Evolutionary conservation across 1,140 invertebrate genomes (phyloP).

Genomic region (Drosophila triauraria): DNA sequence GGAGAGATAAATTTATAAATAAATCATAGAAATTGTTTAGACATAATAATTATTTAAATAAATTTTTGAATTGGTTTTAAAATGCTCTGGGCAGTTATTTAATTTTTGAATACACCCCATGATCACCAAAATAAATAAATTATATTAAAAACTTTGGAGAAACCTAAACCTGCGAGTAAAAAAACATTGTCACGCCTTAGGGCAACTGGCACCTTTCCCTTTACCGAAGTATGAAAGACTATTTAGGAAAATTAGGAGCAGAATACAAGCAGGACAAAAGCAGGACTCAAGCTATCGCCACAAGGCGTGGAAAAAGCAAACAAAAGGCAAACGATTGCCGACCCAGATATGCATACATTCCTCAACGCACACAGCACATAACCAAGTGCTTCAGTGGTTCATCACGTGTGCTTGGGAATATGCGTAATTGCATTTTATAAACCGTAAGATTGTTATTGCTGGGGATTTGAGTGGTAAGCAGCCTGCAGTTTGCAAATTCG

Average conservation of each 20-base stretch:
- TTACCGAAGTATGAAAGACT: conserved; percentile 25
- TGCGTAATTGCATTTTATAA: conserved; percentile 81
- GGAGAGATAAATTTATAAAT: too few species aligned
- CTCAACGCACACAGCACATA: background rate
- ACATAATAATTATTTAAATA: too few species aligned
- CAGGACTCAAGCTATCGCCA: conserved; percentile 16
- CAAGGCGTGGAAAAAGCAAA: conserved; percentile 51
- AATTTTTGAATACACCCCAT: background rate
- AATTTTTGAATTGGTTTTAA: background rate
- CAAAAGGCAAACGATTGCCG: conserved; percentile 38
- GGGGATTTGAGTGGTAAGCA: conserved; percentile 59
- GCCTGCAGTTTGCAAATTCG: conserved; percentile 24
- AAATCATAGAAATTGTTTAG: too few species aligned
- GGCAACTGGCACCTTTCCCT: background rate
- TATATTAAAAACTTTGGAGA: background rate
- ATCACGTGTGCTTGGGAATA: conserved; percentile 47
- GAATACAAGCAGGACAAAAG: background rate
- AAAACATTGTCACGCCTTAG: conserved; percentile 1
- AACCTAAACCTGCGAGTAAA: background rate
- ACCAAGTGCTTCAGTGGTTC: conserved; percentile 1
- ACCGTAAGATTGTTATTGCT: conserved; percentile 69
- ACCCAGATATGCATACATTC: background rate
- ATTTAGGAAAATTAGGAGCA: conserved; percentile 44
- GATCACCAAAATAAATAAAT: background rate
- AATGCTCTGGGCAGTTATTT: background rate